A percentile compares a stretch with the other conserved stretches of the same genome.
Conservation (phyloP, 1,140 invertebrate species). For the Holcopasites calliopsidis region DNA sequence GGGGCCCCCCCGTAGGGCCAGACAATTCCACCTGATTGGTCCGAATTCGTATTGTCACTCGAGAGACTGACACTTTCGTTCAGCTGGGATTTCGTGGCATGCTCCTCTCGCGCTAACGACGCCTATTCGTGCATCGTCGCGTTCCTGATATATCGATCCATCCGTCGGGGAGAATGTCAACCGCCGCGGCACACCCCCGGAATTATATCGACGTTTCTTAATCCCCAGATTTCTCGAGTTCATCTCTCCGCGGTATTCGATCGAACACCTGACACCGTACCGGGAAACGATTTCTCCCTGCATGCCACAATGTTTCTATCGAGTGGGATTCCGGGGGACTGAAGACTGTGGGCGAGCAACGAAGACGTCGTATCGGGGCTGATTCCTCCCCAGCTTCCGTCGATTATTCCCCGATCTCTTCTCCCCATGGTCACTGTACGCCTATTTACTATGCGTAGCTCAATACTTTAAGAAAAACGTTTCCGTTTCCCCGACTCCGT, state of each 20-base stretch:
- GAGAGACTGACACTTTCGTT: conserved; percentile 59
- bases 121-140: conserved; percentile 58
- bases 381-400: too few relatives aligned
- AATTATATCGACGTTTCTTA: conserved; percentile 31
- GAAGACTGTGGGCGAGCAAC: too few relatives aligned
- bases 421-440: too few relatives aligned
- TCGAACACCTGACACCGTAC: not conserved
- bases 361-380: too few relatives aligned
- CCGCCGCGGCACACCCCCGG: conserved; percentile 23
- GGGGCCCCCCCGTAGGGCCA: conserved; percentile 67
- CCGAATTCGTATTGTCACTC: conserved; percentile 68
- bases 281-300: too few relatives aligned
- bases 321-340: too few relatives aligned
- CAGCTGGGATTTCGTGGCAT: conserved; percentile 56
- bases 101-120: conserved; percentile 62
- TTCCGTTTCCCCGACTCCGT: too few relatives aligned
- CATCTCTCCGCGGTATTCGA: not conserved
- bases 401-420: too few relatives aligned
- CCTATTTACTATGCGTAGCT: too few relatives aligned
- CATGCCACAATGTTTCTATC: too few relatives aligned
- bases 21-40: conserved; percentile 78
- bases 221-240: not conserved
- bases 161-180: conserved; percentile 23
- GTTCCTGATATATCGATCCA: conserved; percentile 61
- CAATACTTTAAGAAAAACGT: too few relatives aligned